phyloP scores from a whole-genome alignment of 2,113 vertebrate genomes.

The Tupaia tana region DNA sequence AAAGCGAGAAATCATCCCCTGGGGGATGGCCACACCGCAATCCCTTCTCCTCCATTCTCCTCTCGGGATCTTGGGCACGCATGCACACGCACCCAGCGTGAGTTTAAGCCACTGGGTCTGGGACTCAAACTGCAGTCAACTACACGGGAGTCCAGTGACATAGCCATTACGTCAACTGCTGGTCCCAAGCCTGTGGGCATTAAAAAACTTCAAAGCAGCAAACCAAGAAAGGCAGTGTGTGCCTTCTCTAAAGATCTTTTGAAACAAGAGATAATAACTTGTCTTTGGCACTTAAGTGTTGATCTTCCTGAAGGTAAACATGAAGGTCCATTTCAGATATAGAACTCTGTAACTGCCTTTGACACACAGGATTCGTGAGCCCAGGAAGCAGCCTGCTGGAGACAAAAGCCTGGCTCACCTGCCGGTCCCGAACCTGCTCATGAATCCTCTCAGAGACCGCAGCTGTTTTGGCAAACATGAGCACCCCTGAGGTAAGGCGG shows the following conservation, averaged over 20 bases:
- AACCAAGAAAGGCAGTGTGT: background rate
- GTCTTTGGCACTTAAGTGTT: background rate
- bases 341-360: background rate
- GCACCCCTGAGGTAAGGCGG: conserved; percentile 96
- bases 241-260: conserved; percentile 31
- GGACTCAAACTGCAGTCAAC: too few species aligned
- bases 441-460: conserved; percentile 95
- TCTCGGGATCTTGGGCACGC: too few species aligned
- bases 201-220: background rate
- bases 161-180: too few species aligned
- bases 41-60: too few species aligned
- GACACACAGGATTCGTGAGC: background rate
- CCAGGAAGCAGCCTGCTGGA: background rate
- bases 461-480: conserved; percentile 95
- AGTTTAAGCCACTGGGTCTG: too few species aligned
- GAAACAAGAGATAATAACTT: background rate
- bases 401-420: conserved; percentile 87
- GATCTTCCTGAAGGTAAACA: background rate
- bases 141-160: too few species aligned
- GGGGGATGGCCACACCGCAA: too few species aligned
- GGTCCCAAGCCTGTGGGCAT: background rate
- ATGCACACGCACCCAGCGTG: too few species aligned
- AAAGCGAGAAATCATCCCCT: too few species aligned
- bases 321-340: background rate
- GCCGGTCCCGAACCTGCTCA: conserved; percentile 94